Evolutionary conservation across 2,113 vertebrate species (phyloP).

Genomic region (Saccopteryx bilineata): DNA sequence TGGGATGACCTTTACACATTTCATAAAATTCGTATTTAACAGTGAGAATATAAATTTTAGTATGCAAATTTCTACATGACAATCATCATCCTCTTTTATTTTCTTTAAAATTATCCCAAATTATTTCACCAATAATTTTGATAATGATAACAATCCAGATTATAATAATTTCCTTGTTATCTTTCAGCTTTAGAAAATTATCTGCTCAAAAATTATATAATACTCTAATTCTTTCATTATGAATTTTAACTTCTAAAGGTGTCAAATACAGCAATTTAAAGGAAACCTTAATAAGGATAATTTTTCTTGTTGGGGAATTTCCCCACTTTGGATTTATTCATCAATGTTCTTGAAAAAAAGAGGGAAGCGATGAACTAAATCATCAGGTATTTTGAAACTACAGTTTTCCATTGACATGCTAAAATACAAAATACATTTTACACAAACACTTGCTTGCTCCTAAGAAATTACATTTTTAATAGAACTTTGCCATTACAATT

Average conservation of each 20-base stretch:
- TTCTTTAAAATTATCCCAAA: conserved; percentile 54
- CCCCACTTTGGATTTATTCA: neutral
- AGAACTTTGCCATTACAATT: neutral
- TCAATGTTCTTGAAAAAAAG: neutral
- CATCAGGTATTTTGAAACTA: neutral
- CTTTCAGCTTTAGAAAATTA: conserved; percentile 55
- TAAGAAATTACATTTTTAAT: neutral
- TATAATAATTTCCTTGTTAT: conserved; percentile 65
- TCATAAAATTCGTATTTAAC: neutral
- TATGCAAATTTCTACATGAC: conserved; percentile 27
- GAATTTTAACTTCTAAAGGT: conserved; percentile 57
- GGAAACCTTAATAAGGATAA: conserved; percentile 40
- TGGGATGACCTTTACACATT: neutral
- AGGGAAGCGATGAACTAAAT: neutral
- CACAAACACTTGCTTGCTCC: neutral
- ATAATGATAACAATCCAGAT: conserved; percentile 63
- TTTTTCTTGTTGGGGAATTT: conserved; percentile 4
- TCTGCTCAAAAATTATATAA: conserved; percentile 47
- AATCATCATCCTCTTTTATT: neutral
- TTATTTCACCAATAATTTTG: conserved; percentile 35
- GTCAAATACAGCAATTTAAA: conserved; percentile 55
- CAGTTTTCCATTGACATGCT: neutral
- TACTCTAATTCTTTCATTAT: conserved; percentile 53
- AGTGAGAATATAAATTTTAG: neutral
- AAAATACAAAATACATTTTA: conserved; percentile 30